Percentiles rank a stretch among this genome's conserved stretches.
Evolutionary conservation across 2,797 vertebrate species (phyloP).

Genomic region (Coregonus suidteri): DNA sequence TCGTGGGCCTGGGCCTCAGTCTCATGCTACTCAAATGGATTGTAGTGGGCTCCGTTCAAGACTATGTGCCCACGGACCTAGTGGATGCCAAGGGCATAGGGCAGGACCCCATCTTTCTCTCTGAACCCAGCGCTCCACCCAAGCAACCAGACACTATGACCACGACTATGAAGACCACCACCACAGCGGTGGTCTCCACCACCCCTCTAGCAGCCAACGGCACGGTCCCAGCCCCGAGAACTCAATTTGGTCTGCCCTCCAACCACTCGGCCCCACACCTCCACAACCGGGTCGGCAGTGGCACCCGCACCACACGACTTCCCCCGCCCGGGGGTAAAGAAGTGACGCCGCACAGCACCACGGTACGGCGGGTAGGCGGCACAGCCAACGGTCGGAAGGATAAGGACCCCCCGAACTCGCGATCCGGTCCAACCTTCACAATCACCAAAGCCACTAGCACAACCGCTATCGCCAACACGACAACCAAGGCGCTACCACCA

Average conservation of each 20-base stretch:
- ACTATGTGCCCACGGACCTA: conserved; percentile 93
- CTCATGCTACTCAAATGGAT: conserved; percentile 98
- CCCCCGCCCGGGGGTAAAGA: conserved; percentile 68
- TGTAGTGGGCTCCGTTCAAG: conserved; percentile 93
- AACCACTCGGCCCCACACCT: conserved; percentile 79
- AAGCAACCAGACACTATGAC: conserved; percentile 85
- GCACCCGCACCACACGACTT: conserved; percentile 72
- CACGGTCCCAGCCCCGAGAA: conserved; percentile 79
- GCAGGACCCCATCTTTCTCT: conserved; percentile 96
- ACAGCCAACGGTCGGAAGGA: neutral
- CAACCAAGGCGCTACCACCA: conserved; percentile 64
- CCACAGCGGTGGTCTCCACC: conserved; percentile 35
- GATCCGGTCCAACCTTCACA: conserved; percentile 39
- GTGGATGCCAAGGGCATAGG: conserved; percentile 93
- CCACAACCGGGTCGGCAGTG: conserved; percentile 78
- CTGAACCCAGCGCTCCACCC: conserved; percentile 90
- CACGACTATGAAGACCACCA: conserved; percentile 38
- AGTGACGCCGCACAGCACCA: conserved; percentile 74
- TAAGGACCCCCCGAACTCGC: neutral
- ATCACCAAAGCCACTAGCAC: conserved; percentile 50
- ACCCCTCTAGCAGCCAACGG: conserved; percentile 74
- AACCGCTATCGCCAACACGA: neutral
- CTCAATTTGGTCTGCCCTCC: conserved; percentile 74
- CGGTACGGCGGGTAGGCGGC: conserved; percentile 46
- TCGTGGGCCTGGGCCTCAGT: conserved; percentile 93